Evolutionary conservation across 2,113 vertebrate species (phyloP), one percentile per base, ranked within the genome.

Genomic region (Regulus satrapa): DNA sequence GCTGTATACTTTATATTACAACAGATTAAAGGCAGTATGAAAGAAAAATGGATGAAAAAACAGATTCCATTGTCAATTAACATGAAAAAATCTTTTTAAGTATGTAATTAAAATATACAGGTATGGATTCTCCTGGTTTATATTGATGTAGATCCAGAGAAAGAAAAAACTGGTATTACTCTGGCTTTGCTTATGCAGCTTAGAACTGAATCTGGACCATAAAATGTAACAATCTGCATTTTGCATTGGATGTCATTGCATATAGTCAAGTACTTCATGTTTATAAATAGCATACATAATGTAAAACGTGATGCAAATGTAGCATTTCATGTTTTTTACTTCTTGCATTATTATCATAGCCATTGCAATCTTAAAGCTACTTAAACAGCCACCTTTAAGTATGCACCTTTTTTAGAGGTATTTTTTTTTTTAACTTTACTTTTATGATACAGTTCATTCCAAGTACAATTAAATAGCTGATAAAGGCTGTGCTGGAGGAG

Each of bases 391-490:
- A 93, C 31, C 41, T 97, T 72, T 85, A 81, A 85, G 46, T 29
- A 58, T 32, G 18, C 24, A 89, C 21, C 20, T 62, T 88, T 94
- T 97, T 96, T 56, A 96, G 73, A 89, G 17, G 16, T 63, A 51
- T 93, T 64, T 89, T 92, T 84, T n/a, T 1, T 62, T 55, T n/a
- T n/a, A n/a, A n/a, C n/a, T n/a, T 89, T 78, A 74, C 24, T 83
- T 97, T 97, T 91, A 88, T 88, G 66, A 19, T 78, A 48, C 31
- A 94, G 45, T 51, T 83, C 43, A 41, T 91, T 93, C 94, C 97
- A 79, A 31, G 51, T 89, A 63, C 86, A 93, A 45, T 74, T 68
- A 86, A 97, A 86, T 77, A 76, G 20, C 82, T 90, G 79, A 87
- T 68, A 91, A 95, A 96, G 85, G 43, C 62, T 93, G 20, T 77